Evolutionary conservation across 2,888 invertebrate genomes (phyloP), one percentile per base, ranked within the genome.

Genomic region (Microctonus aethiopoides): DNA sequence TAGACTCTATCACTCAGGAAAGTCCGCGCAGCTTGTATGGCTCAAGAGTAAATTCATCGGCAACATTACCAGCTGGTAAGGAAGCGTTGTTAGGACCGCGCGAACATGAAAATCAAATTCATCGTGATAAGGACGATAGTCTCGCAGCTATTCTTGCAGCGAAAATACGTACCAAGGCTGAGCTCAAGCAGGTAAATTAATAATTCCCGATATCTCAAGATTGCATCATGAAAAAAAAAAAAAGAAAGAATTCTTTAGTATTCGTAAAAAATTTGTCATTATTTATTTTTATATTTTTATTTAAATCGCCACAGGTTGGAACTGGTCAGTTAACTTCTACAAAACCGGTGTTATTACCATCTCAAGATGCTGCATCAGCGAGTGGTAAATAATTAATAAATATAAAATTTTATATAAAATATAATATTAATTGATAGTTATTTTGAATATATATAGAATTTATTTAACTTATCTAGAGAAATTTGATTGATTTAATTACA

Each of bases 91-190:
- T 82, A 56, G 80, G 79, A 71, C 80, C 83, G n/a, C 79, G 83
- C 46, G 82, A 79, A 67, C 73, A 77, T 52, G 83, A 84, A 72
- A 84, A 82, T 80, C 84, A 83, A 74, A 83, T 86, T 71, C 82
- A 82, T 67, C 81, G 84, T 34, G 84, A 85, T 76, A 85, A 85
- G 72, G 84, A 85, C 67, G 89, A 90, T 80, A 89, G 89, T 26
- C 81, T 92, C 57, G 92, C 92, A 46, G 90, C 89, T n/a, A 87
- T 90, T 69, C 83, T 90, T 66, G 90, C 91, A 4, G 91, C 94
- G 11, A 89, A 95, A 81, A 95, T 95, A 80, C 89, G 95, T 75
- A 96, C 95, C 3, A 95, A 95, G 87, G 95, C 94, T 1, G 95
- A 95, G 87, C 87, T 95, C 51, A 96, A 95, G 72, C 85, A 84